phyloP scores from a whole-genome alignment of 2,797 vertebrate genomes.

The Danio tinwini region DNA sequence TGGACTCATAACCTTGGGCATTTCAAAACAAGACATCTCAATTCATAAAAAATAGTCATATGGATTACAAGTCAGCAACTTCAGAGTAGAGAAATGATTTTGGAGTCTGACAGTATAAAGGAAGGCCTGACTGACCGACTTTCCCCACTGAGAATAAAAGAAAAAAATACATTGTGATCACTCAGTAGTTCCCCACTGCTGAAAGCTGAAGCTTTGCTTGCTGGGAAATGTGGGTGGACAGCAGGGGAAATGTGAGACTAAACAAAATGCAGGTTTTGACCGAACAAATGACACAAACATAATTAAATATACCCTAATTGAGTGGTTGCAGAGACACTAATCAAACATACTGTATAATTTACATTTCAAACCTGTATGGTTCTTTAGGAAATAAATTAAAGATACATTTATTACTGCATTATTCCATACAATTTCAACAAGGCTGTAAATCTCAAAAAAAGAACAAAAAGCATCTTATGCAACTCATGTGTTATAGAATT shows the following conservation, averaged over 20 bases:
- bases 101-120: conserved; percentile 5
- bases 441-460: too few relatives aligned
- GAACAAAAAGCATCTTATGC: too few relatives aligned
- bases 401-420: too few relatives aligned
- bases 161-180: conserved; percentile 28
- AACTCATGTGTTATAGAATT: too few relatives aligned
- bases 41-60: background rate
- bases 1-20: background rate
- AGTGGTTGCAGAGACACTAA: background rate
- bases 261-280: background rate
- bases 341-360: background rate
- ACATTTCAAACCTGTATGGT: background rate
- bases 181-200: conserved; percentile 2
- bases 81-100: conserved; percentile 23
- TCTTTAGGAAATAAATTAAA: background rate
- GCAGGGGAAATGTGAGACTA: background rate
- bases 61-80: background rate
- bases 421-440: too few relatives aligned
- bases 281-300: background rate
- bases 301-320: background rate
- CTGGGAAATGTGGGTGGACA: conserved; percentile 17
- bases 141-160: conserved; percentile 15
- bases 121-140: background rate
- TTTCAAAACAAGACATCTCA: conserved; percentile 24
- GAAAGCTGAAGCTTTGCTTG: conserved; percentile 10